Evolutionary conservation across 2,113 vertebrate genomes (phyloP).

Genomic region (Nyctibius bracteatus): DNA sequence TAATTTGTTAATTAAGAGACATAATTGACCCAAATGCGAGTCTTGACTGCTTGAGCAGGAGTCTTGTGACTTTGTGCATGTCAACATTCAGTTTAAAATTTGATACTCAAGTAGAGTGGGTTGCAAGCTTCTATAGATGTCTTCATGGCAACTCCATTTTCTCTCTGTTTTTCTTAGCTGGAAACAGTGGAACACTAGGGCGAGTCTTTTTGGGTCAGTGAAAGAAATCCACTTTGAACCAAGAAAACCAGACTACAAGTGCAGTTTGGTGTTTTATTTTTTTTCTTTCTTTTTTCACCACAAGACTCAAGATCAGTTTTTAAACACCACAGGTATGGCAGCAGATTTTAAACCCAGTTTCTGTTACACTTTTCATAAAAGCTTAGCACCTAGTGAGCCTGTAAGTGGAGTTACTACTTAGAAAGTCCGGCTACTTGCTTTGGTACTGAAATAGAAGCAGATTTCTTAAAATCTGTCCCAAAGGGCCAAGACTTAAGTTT

Average conservation of each 20-base stretch:
- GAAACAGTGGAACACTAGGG: neutral
- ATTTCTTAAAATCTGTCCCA: neutral
- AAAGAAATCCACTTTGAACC: constrained; percentile 21
- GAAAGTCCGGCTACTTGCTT: neutral
- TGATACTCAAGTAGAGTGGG: neutral
- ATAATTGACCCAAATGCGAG: neutral
- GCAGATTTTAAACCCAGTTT: neutral
- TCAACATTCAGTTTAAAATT: neutral
- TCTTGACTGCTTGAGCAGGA: neutral
- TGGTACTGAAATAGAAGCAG: neutral
- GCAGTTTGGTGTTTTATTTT: neutral
- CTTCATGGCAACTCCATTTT: neutral
- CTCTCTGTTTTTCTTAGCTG: neutral
- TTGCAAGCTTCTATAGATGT: neutral
- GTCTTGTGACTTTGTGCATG: neutral
- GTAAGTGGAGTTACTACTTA: neutral
- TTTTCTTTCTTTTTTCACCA: neutral
- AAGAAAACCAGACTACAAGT: neutral
- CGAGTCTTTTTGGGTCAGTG: neutral
- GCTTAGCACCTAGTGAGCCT: neutral
- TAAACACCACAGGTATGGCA: neutral
- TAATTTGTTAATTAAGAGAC: constrained; percentile 15
- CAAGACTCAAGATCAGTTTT: neutral
- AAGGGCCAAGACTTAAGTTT: neutral
- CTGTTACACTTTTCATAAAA: neutral